Evolutionary conservation across 2,113 vertebrate genomes (phyloP), one percentile per base, ranked within the genome.

Genomic region (Dascyllus trimaculatus): DNA sequence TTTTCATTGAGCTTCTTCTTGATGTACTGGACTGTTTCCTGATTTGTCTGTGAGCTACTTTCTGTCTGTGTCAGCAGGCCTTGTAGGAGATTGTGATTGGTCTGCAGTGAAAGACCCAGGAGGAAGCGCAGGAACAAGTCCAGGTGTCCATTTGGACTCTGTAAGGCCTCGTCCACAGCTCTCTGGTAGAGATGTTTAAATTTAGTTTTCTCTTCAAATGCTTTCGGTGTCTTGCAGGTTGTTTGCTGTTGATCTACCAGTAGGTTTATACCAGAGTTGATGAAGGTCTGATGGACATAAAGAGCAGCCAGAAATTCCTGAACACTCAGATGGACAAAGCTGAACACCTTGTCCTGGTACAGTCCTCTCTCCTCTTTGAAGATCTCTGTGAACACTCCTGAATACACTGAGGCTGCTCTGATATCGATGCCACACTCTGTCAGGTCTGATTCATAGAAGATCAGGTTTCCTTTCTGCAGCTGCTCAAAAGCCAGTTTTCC

Each of bases 241-340:
- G 22, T 8, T 11, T 48, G 29, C 4, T 29, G 22, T 5, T 35
- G 32, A 1, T 71, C 53, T 40, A n/a, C 13, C 65, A 87, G 11
- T 29, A 78, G 21, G 22, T 81, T 87, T 49, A 62, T 5, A 1
- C 65, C 81, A 75, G 78, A 71, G 21, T 53, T 81, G 24, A 32
- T 58, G 61, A 84, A 87, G 0, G 59, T 78, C 64, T 40, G 73
- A 75, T 87, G 81, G 25, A 84, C 85, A 29, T 87, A 49, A 78
- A 87, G 78, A 81, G 85, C 81, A 78, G 85, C 85, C 65, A 87
- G 60, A 75, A 87, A 87, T 78, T 87, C 85, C 45, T 87, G 85
- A 60, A 87, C 54, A 18, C 85, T 84, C 73, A 84, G 74, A 52
- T 87, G 85, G 59, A 87, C 14, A 11, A 86, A 86, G 63, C 69